Base-by-base conservation (phyloP, 1,140 invertebrate genomes). In the Drosophila burlai region DNA sequence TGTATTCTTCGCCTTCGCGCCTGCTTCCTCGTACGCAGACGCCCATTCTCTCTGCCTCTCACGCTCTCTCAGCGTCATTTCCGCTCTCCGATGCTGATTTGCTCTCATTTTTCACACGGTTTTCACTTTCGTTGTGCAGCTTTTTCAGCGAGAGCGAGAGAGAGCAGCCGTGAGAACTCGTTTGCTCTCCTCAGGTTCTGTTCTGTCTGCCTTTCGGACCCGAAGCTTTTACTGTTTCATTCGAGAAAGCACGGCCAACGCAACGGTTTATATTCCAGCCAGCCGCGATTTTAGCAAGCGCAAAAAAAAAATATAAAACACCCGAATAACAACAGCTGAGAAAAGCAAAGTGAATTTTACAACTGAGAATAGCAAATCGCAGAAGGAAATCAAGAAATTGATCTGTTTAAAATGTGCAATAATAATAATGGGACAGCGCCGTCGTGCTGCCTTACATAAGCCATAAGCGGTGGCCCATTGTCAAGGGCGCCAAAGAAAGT, bases 111-210 rank as follows among this genome's bases (percentile, higher is more conserved):
- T 57, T 59, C 58, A 43, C 49, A 80, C 54, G 82, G 80, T 80
- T 90, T 90, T 90, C 85, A 90, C 85, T 90, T 90, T 90, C 85
- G 84, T 90, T 90, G 82, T 90, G 85, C 83, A 82, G 83, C 76
- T 65, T 74, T 85, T 65, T 62, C 77, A 64, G n/a, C 16, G 29
- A 6, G 15, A 34, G 18, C 21, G 29, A 29, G 9, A 42, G 45
- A 66, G 55, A 43, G 55, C 34, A 65, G 77, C 18, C 46, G 77
- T 55, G 16, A 31, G 60, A 68, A 16, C 57, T 36, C 60, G 29
- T 52, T 46, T 21, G 24, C 68, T 36, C 65, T 59, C 45, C 46
- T 46, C 21, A 63, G 71, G 66, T 79, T 81, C 74, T 80, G 64
- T 65, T 78, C 66, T 74, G 83, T 69, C 66, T 67, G 83, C 47